Percentiles rank a stretch among this genome's conserved stretches.
Evolutionary conservation across 92 coral and sea anemone species (phyloP).

Genomic region (Blastomussa wellsi): DNA sequence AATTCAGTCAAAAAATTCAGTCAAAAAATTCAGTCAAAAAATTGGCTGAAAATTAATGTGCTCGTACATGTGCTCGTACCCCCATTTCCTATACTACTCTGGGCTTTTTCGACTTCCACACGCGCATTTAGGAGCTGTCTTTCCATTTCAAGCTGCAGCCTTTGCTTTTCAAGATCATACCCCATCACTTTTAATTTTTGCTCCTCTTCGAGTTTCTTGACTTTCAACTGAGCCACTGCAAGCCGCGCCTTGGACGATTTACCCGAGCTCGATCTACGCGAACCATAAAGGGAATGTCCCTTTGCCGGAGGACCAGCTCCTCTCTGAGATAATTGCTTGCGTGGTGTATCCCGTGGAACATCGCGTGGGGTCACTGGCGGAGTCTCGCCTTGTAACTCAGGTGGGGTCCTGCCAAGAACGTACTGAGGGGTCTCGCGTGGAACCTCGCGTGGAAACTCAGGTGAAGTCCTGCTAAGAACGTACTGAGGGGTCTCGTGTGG

Average conservation of each 20-base stretch:
- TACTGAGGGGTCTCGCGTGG: neutral
- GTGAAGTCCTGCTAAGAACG: too few species aligned
- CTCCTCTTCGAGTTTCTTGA: too few species aligned
- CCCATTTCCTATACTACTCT: too few species aligned
- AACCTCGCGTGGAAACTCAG: neutral
- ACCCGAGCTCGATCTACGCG: neutral
- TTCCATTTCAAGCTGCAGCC: neutral
- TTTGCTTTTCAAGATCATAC: neutral
- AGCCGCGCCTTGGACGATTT: neutral
- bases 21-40: too few species aligned
- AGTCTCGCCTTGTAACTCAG: neutral
- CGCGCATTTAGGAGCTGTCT: constrained; percentile 18
- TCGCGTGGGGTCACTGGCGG: neutral
- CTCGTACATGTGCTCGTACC: too few species aligned
- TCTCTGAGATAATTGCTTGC: neutral
- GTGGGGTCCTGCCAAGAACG: too few species aligned
- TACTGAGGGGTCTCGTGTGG: neutral
- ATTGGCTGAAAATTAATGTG: too few species aligned
- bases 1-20: too few species aligned
- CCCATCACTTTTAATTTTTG: too few species aligned
- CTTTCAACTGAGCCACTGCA: too few species aligned
- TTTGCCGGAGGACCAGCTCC: neutral
- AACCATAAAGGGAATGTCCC: neutral
- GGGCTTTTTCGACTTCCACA: constrained; percentile 9
- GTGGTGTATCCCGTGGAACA: neutral